Conservation (phyloP, 2,113 vertebrate species). For the Rhinichthys klamathensis region DNA sequence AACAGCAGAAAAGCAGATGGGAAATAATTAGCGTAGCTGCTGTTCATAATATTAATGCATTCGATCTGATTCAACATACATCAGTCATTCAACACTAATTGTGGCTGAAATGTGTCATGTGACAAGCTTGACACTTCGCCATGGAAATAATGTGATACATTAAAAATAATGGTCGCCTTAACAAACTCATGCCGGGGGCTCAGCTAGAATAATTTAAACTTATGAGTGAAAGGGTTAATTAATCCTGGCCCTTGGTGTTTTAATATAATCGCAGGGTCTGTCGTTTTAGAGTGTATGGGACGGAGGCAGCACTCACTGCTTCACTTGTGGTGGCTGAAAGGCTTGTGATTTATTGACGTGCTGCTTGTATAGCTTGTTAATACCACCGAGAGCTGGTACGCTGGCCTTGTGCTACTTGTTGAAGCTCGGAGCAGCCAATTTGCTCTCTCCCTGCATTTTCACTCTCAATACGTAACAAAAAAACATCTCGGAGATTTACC, state of each 20-base stretch:
- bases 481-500: neutral
- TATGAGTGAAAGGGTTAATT: neutral
- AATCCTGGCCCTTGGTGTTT: neutral
- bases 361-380: conserved; percentile 17
- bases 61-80: too few relatives aligned
- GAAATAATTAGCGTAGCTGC: too few relatives aligned
- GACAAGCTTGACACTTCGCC: neutral
- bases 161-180: neutral
- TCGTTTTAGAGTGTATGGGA: neutral
- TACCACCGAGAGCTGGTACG: conserved; percentile 11
- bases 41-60: too few relatives aligned
- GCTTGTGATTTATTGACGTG: conserved; percentile 44
- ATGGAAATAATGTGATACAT: neutral
- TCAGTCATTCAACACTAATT: neutral
- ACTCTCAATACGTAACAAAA: conserved; percentile 8
- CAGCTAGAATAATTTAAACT: neutral
- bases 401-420: conserved; percentile 4
- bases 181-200: neutral
- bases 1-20: too few relatives aligned
- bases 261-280: neutral
- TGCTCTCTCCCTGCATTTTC: conserved; percentile 22
- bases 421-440: conserved; percentile 30
- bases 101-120: neutral
- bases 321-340: conserved; percentile 24
- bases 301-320: conserved; percentile 8